Evolutionary conservation across 1,140 invertebrate species (phyloP), one percentile per base, ranked within the genome.

Genomic region (Campoletis sonorensis): DNA sequence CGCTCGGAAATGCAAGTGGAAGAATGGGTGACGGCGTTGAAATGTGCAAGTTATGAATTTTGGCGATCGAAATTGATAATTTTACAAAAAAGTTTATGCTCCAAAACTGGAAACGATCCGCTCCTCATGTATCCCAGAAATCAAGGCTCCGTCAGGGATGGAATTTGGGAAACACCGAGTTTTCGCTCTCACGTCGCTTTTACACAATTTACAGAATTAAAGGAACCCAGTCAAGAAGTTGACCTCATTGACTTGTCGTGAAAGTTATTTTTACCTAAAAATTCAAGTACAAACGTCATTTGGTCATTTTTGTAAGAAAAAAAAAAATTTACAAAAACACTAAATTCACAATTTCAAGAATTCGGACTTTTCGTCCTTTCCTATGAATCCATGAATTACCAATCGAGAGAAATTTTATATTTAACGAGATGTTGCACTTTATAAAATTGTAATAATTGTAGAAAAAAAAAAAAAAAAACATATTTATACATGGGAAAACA

Each of bases 91-190:
- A 92, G 92, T 88, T 91, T 95, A 71, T 93, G 89, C 84, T 87
- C 90, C 7, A 93, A 94, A 84, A 95, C 94, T 40, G 94, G 94
- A 51, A 94, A 93, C 87, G 94, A 95, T 89, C 94, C 94, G 4
- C 87, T 95, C n/a, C 86, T 95, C 18, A 91, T 95, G 88, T 94
- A 93, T 82, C 94, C 94, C 40, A 90, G 94, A 80, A 95, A 95
- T 90, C 92, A 93, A 83, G 94, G 94, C 16, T 84, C 90, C 16
- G 83, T 92, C 3, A 85, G 91, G 80, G 89, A 92, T 54, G 90
- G 91, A 75, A 88, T 86, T 8, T 92, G 90, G 91, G 83, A 88
- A 49, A 61, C 84, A 7, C 83, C 89, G 4, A 92, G 72, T 77
- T 92, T 92, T 75, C 85, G 88, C 77, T 92, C 91, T 49, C 91